These are phyloP conservation scores for Pipistrellus nathusii DNA, from an alignment of 2,797 vertebrate genomes.

Conservation along the genomic window DNA sequence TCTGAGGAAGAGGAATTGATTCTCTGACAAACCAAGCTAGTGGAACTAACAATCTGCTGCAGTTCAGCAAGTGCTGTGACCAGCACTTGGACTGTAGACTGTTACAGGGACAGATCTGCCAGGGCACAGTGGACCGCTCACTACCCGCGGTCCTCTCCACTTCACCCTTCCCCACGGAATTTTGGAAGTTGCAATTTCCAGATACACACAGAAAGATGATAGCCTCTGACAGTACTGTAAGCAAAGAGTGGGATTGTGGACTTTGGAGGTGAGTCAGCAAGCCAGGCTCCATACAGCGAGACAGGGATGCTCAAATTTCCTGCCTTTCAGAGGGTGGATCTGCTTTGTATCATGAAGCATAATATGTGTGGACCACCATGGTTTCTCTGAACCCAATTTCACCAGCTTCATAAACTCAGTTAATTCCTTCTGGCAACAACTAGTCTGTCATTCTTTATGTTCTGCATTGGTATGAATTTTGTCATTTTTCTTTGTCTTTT, in stretches of 20 bases:
- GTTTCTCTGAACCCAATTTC: slow-evolving; percentile 38
- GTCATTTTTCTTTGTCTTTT: slow-evolving; percentile 55
- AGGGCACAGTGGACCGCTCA: background rate
- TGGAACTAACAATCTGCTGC: background rate
- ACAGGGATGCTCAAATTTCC: background rate
- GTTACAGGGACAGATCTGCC: background rate
- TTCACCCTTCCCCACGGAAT: background rate
- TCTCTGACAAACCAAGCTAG: background rate
- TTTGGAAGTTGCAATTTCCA: background rate
- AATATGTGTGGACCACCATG: background rate
- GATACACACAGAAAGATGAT: background rate
- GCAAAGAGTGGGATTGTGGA: background rate
- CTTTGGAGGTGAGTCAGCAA: background rate
- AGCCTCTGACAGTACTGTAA: background rate
- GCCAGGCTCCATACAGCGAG: background rate
- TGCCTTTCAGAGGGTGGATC: background rate
- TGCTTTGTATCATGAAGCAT: background rate
- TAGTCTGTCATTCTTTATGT: background rate
- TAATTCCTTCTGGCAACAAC: slow-evolving; percentile 6
- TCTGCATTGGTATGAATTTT: background rate
- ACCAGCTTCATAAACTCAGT: background rate
- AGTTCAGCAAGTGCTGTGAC: background rate
- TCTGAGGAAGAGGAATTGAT: background rate
- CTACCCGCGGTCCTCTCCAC: background rate
- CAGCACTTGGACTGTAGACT: background rate